Conservation (phyloP, 1,140 invertebrate genomes). For the Drosophila sproati region DNA sequence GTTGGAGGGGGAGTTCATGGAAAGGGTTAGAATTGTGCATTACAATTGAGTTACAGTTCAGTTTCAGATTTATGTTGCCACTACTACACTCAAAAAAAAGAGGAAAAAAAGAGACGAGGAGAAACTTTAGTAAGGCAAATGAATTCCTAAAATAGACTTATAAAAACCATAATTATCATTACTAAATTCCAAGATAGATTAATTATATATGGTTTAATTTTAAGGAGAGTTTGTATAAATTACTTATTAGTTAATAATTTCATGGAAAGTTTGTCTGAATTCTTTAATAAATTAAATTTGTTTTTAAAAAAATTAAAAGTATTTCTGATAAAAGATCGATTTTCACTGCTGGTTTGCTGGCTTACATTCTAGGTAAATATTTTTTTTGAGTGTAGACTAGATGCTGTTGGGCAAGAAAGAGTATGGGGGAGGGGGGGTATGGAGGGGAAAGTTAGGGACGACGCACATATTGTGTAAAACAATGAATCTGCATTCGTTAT, state of each 20-base stretch:
- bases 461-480: slow-evolving; percentile 75
- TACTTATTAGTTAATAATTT: too few relatives aligned
- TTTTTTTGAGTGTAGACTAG: not conserved
- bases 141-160: too few relatives aligned
- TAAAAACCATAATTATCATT: too few relatives aligned
- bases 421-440: not conserved
- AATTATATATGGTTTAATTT: too few relatives aligned
- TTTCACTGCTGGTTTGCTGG: too few relatives aligned
- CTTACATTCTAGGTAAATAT: not conserved
- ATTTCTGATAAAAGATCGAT: too few relatives aligned
- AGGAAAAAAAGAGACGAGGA: not conserved
- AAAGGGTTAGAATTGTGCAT: slow-evolving; percentile 31
- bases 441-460: not conserved
- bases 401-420: not conserved
- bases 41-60: slow-evolving; percentile 80
- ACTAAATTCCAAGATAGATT: too few relatives aligned
- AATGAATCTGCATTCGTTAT: slow-evolving; percentile 74
- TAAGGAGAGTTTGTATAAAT: too few relatives aligned
- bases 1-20: not conserved
- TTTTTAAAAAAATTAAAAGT: too few relatives aligned
- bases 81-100: slow-evolving; percentile 26
- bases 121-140: too few relatives aligned
- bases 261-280: too few relatives aligned
- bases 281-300: too few relatives aligned
- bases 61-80: slow-evolving; percentile 57